These are phyloP conservation scores for Nowickia ferox DNA, from an alignment of 2,888 invertebrate species.

Conservation along the genomic window DNA sequence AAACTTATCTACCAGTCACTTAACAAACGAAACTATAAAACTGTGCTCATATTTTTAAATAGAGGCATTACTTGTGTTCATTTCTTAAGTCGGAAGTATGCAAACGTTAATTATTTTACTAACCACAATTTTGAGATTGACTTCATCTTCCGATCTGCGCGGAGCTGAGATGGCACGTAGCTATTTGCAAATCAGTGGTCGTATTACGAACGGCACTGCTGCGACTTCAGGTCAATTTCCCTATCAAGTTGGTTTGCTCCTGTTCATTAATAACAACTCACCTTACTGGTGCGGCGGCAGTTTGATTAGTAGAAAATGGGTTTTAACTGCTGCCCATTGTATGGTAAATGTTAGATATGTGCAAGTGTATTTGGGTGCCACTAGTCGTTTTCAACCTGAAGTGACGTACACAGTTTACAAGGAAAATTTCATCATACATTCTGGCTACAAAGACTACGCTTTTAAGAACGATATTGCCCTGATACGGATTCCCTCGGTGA, in stretches of 20 bases:
- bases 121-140: conserved; percentile 15
- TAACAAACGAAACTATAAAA: no score
- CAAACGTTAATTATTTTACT: conserved; percentile 33
- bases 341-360: conserved; percentile 74
- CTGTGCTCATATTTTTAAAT: no score
- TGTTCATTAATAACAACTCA: conserved; percentile 55
- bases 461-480: conserved; percentile 77
- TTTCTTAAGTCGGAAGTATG: background rate
- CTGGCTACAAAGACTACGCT: conserved; percentile 75
- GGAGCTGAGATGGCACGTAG: background rate
- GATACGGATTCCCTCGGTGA: conserved; percentile 77
- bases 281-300: conserved; percentile 79
- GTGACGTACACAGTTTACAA: conserved; percentile 70
- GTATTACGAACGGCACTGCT: conserved; percentile 73
- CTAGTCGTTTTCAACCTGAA: conserved; percentile 65
- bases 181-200: conserved; percentile 15
- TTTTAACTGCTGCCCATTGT: conserved; percentile 80
- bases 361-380: conserved; percentile 76
- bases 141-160: background rate
- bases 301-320: conserved; percentile 76
- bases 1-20: no score
- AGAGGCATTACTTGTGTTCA: background rate
- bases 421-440: conserved; percentile 76
- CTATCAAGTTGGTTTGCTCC: conserved; percentile 77
- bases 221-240: conserved; percentile 72